phyloP scores from a whole-genome alignment of 2,797 vertebrate genomes.

The Acrocephalus scirpaceus region DNA sequence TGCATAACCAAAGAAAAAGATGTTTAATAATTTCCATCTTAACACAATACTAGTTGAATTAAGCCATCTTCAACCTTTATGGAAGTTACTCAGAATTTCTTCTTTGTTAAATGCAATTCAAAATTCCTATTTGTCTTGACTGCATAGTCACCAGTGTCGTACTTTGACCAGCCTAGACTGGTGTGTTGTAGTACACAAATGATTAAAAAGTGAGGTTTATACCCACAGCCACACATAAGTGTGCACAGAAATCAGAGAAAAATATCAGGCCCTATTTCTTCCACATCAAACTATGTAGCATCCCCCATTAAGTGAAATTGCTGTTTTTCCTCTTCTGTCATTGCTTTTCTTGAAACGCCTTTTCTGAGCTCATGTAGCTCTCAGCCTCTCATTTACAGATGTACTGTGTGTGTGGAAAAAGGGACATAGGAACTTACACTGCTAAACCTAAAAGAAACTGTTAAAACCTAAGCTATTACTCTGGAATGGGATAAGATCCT shows the following conservation, averaged over 20 bases:
- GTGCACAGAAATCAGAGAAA: neutral
- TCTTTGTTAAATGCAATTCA: neutral
- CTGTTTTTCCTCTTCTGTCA: neutral
- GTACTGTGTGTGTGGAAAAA: neutral
- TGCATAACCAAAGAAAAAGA: neutral
- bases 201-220: neutral
- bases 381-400: neutral
- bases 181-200: neutral
- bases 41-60: neutral
- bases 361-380: neutral
- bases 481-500: neutral
- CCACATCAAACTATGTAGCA: neutral
- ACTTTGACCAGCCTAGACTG: neutral
- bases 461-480: neutral
- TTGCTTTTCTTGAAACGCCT: neutral
- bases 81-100: neutral
- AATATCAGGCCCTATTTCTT: neutral
- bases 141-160: neutral
- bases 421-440: neutral
- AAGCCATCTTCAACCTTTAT: neutral
- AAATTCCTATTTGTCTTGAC: neutral
- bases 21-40: neutral
- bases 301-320: neutral
- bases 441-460: neutral
- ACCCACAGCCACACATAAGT: neutral